Percentiles rank a stretch among this genome's conserved stretches.
phyloP scores from a whole-genome alignment of 2,797 vertebrate species.

The Falco berigora region DNA sequence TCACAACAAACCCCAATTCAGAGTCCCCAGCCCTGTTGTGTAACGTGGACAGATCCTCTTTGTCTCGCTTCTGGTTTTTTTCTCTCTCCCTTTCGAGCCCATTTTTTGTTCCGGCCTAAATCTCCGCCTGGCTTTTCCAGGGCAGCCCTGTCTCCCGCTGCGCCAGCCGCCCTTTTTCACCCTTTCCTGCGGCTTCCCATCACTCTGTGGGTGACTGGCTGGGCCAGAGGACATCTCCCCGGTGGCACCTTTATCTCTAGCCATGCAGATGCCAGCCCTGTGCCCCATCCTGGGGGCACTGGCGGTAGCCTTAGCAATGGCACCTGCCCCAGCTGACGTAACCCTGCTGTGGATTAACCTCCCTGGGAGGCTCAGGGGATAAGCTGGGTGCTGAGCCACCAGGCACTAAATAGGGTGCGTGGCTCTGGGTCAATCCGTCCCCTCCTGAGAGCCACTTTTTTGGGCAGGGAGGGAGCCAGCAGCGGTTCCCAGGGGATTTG shows the following conservation, averaged over 20 bases:
- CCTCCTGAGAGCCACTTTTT: neutral
- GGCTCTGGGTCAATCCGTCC: neutral
- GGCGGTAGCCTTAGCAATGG: neutral
- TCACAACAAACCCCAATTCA: neutral
- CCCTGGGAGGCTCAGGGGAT: neutral
- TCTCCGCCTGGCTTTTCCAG: neutral
- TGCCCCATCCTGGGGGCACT: neutral
- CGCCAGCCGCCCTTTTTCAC: neutral
- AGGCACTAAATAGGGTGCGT: neutral
- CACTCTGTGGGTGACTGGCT: neutral
- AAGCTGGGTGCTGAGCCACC: constrained; percentile 8
- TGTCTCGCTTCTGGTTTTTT: neutral
- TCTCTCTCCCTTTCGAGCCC: neutral
- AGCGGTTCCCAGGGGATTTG: accelerated
- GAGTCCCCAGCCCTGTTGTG: neutral
- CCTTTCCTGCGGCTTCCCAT: neutral
- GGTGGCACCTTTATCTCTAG: neutral
- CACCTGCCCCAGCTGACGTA: neutral
- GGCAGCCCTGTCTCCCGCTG: neutral
- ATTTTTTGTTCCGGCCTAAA: neutral
- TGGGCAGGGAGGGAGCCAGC: accelerated
- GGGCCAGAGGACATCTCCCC: neutral
- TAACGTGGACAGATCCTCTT: constrained; percentile 19
- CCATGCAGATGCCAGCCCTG: neutral
- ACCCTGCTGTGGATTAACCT: neutral